A percentile compares a stretch with the other conserved stretches of the same genome.
phyloP scores from a whole-genome alignment of 2,113 vertebrate species.

The Podarcis cretensis region DNA sequence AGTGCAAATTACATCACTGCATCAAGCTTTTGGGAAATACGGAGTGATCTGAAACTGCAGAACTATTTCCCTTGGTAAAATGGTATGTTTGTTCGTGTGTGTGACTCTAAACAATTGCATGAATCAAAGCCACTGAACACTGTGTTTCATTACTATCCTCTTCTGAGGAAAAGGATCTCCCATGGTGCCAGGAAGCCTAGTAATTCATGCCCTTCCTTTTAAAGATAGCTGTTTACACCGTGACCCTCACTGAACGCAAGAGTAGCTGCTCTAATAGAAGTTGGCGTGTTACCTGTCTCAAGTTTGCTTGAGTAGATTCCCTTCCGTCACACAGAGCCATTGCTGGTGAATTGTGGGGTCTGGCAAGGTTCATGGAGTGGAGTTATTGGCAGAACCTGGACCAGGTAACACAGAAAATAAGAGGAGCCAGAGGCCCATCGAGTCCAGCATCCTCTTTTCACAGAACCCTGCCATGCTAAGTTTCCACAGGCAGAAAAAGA shows the following conservation, averaged over 20 bases:
- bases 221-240: background rate
- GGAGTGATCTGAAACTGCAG: slow-evolving; percentile 24
- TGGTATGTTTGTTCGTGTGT: background rate
- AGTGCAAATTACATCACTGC: background rate
- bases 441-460: no score
- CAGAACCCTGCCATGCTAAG: background rate
- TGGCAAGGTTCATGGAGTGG: background rate
- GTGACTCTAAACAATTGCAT: slow-evolving; percentile 24
- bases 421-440: no score
- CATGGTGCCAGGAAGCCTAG: background rate
- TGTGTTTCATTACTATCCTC: background rate
- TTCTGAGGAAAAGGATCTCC: slow-evolving; percentile 2
- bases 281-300: background rate
- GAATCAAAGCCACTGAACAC: slow-evolving; percentile 16
- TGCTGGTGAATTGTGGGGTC: background rate
- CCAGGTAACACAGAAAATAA: no score
- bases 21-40: slow-evolving; percentile 18
- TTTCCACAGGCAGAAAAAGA: background rate
- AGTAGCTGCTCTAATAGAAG: background rate
- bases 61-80: slow-evolving; percentile 12
- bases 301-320: background rate
- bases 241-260: rapidly evolving
- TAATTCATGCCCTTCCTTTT: background rate
- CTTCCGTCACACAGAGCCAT: background rate
- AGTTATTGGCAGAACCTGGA: background rate